Percentiles rank a stretch among this genome's conserved stretches.
These are phyloP conservation scores for Aurelia sp. DNA, from an alignment of 30 jellyfish, hydroid and myxozoan species.

Conservation along the genomic window DNA sequence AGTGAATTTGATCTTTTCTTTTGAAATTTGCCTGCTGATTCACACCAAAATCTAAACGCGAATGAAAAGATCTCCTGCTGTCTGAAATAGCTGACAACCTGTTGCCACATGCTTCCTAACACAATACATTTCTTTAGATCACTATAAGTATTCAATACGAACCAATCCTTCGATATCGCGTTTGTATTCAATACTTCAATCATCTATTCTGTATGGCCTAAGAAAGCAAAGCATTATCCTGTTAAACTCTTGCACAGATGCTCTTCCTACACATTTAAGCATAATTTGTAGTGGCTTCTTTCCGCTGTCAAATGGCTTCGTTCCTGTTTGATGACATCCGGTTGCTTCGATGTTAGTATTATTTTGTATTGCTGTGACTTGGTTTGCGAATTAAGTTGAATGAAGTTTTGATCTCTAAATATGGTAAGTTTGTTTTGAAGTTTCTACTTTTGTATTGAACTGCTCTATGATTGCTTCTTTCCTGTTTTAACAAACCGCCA, in stretches of 20 bases:
- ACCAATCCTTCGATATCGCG: neutral
- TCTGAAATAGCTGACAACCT: slow-evolving; percentile 6
- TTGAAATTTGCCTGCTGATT: neutral
- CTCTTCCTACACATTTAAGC: neutral
- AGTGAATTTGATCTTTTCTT: neutral
- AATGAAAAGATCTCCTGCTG: slow-evolving; percentile 23
- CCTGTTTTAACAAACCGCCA: too few species aligned
- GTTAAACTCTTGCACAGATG: slow-evolving; percentile 1
- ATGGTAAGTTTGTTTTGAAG: neutral
- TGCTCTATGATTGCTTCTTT: neutral
- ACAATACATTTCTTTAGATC: slow-evolving; percentile 20
- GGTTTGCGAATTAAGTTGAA: neutral
- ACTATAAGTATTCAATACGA: neutral
- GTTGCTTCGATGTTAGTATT: too few species aligned
- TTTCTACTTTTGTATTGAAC: too few species aligned
- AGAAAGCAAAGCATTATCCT: neutral
- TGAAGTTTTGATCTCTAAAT: neutral
- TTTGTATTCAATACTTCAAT: slow-evolving; percentile 9
- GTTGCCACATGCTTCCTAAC: slow-evolving; percentile 48
- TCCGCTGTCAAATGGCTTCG: neutral
- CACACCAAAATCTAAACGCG: slow-evolving; percentile 10
- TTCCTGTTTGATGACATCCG: slow-evolving; percentile 2
- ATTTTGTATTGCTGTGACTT: too few species aligned
- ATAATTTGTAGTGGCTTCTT: slow-evolving; percentile 10
- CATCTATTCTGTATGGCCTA: neutral